A percentile compares a stretch with the other conserved stretches of the same genome.
Evolutionary conservation across 2,888 invertebrate species (phyloP).

Genomic region (Helobdella robusta): DNA sequence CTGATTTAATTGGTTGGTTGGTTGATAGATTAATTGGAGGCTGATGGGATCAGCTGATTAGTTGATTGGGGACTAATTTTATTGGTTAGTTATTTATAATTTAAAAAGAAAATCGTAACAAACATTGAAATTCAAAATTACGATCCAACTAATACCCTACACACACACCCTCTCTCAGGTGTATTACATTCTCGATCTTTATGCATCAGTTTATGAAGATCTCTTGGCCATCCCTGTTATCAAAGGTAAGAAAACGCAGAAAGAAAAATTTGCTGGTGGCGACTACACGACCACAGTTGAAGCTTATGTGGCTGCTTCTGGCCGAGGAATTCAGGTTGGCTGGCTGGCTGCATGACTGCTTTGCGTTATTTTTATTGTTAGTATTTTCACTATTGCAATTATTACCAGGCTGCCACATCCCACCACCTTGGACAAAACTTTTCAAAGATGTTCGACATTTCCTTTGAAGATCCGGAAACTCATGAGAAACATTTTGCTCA

Average conservation of each 20-base stretch:
- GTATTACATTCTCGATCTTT: slow-evolving; percentile 62
- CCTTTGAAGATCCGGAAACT: slow-evolving; percentile 79
- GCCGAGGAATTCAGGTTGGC: slow-evolving; percentile 80
- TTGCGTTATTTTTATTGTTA: neutral
- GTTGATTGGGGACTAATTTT: too few relatives aligned
- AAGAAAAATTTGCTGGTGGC: slow-evolving; percentile 97
- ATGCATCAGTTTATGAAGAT: slow-evolving; percentile 80
- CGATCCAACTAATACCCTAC: too few relatives aligned
- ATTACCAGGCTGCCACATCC: slow-evolving; percentile 72
- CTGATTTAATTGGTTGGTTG: too few relatives aligned
- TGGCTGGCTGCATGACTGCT: neutral
- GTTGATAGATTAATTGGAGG: neutral
- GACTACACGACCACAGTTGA: slow-evolving; percentile 95
- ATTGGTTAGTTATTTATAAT: too few relatives aligned
- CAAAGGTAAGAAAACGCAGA: slow-evolving; percentile 74
- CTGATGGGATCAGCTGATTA: too few relatives aligned
- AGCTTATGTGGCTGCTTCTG: slow-evolving; percentile 83
- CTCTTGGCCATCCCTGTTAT: slow-evolving; percentile 80
- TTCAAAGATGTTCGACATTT: slow-evolving; percentile 96
- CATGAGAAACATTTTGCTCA: slow-evolving; percentile 65
- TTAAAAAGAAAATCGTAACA: too few relatives aligned
- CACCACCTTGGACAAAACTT: slow-evolving; percentile 98
- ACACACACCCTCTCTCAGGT: slow-evolving; percentile 45
- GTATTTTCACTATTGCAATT: neutral
- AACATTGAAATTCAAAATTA: too few relatives aligned